Evolutionary conservation across 2,797 vertebrate genomes (phyloP).

Genomic region (Discoglossus pictus): DNA sequence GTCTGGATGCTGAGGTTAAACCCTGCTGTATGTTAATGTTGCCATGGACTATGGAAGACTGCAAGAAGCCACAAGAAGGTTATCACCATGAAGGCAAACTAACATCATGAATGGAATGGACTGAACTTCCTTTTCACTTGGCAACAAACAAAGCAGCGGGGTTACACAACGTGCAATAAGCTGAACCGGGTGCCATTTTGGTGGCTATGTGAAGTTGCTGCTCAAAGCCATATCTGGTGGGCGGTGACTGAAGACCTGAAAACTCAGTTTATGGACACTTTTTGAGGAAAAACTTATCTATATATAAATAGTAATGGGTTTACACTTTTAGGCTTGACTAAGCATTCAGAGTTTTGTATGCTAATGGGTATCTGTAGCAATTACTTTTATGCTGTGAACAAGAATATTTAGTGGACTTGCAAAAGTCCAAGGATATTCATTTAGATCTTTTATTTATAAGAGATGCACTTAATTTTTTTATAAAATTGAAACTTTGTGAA

Average conservation of each 20-base stretch:
- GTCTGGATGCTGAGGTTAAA: constrained; percentile 83
- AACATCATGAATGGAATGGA: neutral
- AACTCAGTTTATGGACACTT: constrained; percentile 53
- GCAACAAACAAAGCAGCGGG: constrained; percentile 62
- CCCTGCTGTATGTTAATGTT: constrained; percentile 66
- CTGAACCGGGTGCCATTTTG: constrained; percentile 54
- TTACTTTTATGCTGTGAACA: constrained; percentile 19
- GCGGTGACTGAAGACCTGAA: constrained; percentile 69
- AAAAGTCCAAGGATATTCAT: neutral
- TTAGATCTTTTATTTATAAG: neutral
- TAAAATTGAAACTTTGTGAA: neutral
- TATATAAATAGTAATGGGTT: neutral
- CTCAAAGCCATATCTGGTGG: constrained; percentile 73
- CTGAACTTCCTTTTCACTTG: constrained; percentile 37
- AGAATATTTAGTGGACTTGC: neutral
- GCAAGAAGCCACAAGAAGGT: neutral
- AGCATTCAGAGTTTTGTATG: constrained; percentile 3
- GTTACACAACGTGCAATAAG: constrained; percentile 34
- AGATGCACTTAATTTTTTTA: neutral
- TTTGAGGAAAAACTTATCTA: constrained; percentile 41
- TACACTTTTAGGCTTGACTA: neutral
- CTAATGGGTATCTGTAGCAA: neutral
- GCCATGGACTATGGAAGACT: constrained; percentile 50
- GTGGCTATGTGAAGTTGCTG: constrained; percentile 73
- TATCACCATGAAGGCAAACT: neutral